These are phyloP conservation scores for Bacillus rossius DNA, from an alignment of 1,140 invertebrate genomes.

Conservation along the genomic window DNA sequence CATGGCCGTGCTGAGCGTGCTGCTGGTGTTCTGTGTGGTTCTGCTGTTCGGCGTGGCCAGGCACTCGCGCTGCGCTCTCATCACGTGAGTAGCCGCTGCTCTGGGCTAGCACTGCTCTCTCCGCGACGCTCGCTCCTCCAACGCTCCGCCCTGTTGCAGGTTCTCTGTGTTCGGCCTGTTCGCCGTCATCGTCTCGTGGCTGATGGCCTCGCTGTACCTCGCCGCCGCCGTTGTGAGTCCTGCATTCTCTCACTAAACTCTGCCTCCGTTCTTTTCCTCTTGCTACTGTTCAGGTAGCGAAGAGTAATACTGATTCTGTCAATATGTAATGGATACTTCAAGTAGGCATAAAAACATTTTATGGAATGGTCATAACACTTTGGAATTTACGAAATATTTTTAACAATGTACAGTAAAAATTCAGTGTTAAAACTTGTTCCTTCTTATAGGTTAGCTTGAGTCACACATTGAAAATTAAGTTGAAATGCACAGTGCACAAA, in stretches of 20 bases:
- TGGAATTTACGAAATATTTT: too few relatives aligned
- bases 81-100: slow-evolving; percentile 53
- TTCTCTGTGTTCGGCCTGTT: slow-evolving; percentile 81
- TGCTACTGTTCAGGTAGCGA: too few relatives aligned
- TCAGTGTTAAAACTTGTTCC: too few relatives aligned
- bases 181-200: slow-evolving; percentile 86
- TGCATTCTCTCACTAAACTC: too few relatives aligned
- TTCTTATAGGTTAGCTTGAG: too few relatives aligned
- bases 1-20: slow-evolving; percentile 66
- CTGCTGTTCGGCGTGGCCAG: slow-evolving; percentile 75
- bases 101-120: neutral
- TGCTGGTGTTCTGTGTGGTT: slow-evolving; percentile 73
- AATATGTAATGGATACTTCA: too few relatives aligned
- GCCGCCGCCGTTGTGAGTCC: slow-evolving; percentile 60
- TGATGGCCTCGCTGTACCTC: slow-evolving; percentile 77
- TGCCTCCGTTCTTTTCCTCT: neutral
- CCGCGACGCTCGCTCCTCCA: neutral
- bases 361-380: too few relatives aligned
- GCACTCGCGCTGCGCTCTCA: slow-evolving; percentile 75
- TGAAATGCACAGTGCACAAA: too few relatives aligned
- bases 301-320: too few relatives aligned
- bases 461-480: too few relatives aligned
- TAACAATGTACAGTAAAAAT: too few relatives aligned
- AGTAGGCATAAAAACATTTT: too few relatives aligned
- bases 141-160: slow-evolving; percentile 39